Evolutionary conservation across 1,140 invertebrate species (phyloP), one percentile per base, ranked within the genome.

Genomic region (Yoshiicerus persimilis): DNA sequence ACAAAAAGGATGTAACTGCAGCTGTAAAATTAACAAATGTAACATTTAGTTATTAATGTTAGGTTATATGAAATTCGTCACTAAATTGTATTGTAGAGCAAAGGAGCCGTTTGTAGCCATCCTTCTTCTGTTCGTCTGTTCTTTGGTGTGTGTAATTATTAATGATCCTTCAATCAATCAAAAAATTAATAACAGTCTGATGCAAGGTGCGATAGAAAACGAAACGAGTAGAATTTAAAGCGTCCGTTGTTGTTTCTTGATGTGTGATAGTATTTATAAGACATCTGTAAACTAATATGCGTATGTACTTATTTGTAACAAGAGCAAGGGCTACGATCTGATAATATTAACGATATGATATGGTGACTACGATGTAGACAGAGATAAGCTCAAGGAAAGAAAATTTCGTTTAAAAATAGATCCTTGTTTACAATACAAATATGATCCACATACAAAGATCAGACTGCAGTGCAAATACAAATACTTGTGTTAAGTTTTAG

Each of bases 91-190:
- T 25, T 75, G 75, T 80, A 80, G 47, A 56, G 47, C 47, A 56
- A 56, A 56, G 47, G 47, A 56, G n/a, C 16, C 34, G 32, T 80
- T n/a, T 80, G 4, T 36, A 36, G 8, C 23, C 9, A 70, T n/a
- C 75, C n/a, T 80, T 36, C 75, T 34, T 80, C 34, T 80, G n/a
- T 80, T n/a, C 25, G n/a, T 66, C 30, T 32, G 70, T 38, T 38
- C 32, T 38, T 23, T 38, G 75, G 20, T 38, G 16, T 77, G 70
- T 80, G 75, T 80, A 80, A 80, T 80, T 80, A 80, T 80, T 80
- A 80, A 80, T 80, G 75, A 80, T 80, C 75, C 75, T 80, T 80
- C 75, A 80, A 80, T 80, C 75, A 80, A 80, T 80, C 75, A 80
- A 80, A 80, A 38, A 38, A 80, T 80, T 80, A 80, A 80, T 80